Conservation (phyloP, 2,888 invertebrate species). For the Microlaimidae sp. region DNA sequence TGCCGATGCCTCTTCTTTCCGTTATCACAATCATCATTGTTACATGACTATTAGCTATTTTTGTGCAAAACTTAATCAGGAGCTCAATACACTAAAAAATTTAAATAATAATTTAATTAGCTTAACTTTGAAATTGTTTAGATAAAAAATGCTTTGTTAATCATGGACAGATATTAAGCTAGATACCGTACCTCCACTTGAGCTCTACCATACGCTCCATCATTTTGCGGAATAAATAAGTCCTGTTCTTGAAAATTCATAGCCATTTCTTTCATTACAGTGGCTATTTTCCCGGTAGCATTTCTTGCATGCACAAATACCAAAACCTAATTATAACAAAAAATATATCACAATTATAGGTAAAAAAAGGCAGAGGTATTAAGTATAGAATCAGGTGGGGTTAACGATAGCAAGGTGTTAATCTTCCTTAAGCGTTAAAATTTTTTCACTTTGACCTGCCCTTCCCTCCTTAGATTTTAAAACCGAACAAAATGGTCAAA, state of each 20-base stretch:
- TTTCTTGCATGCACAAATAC: conserved; percentile 96
- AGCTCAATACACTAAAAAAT: too few relatives aligned
- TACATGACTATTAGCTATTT: too few relatives aligned
- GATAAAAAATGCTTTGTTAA: background rate
- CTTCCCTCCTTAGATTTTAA: too few relatives aligned
- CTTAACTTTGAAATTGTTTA: too few relatives aligned
- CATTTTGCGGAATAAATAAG: conserved; percentile 46
- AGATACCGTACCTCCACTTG: conserved; percentile 40
- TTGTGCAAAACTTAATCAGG: too few relatives aligned
- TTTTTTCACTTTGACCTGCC: too few relatives aligned
- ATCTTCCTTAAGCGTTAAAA: conserved; percentile 12
- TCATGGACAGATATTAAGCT: background rate
- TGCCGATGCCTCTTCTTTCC: too few relatives aligned
- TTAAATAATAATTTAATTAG: too few relatives aligned
- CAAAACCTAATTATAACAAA: conserved; percentile 54
- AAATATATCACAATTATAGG: too few relatives aligned
- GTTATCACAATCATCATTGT: too few relatives aligned
- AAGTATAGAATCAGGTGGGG: background rate
- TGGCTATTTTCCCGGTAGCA: conserved; percentile 76
- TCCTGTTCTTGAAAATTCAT: conserved; percentile 54
- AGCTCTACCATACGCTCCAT: conserved; percentile 46
- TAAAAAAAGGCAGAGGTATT: too few relatives aligned
- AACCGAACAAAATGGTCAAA: too few relatives aligned
- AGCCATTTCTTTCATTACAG: conserved; percentile 61
- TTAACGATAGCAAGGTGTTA: conserved; percentile 12